Percentiles rank a stretch among this genome's conserved stretches.
These are phyloP conservation scores for Trimorus sp. DNA, from an alignment of 2,888 invertebrate species.

Conservation along the genomic window DNA sequence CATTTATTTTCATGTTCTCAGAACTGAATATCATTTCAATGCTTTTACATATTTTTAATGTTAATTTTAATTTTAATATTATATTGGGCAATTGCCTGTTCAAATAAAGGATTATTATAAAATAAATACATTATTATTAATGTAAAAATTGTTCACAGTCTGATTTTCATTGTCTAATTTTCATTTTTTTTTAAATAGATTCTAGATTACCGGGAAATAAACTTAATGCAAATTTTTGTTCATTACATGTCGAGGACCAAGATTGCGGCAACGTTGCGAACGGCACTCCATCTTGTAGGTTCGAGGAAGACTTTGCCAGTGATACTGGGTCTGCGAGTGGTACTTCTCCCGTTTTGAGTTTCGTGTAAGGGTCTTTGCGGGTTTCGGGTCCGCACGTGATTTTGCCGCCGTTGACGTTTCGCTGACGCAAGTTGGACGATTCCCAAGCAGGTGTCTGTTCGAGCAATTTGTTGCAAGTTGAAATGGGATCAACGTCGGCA, in stretches of 20 bases:
- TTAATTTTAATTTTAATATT: no score
- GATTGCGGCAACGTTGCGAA: constrained; percentile 76
- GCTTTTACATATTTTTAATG: no score
- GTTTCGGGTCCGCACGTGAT: constrained; percentile 63
- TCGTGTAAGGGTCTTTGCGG: constrained; percentile 78
- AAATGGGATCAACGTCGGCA: constrained; percentile 76
- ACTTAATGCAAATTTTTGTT: no score
- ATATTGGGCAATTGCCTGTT: no score
- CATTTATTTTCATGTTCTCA: no score
- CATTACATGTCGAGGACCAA: constrained; percentile 68
- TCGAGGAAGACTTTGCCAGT: constrained; percentile 79
- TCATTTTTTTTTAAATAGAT: no score
- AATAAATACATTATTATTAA: no score
- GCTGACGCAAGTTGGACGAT: constrained; percentile 77
- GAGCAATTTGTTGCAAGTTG: constrained; percentile 69
- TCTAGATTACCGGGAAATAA: no score
- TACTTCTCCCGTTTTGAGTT: constrained; percentile 75
- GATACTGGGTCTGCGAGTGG: constrained; percentile 74
- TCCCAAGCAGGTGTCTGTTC: constrained; percentile 72
- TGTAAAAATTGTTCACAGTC: no score
- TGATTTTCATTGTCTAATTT: no score
- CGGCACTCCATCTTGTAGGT: constrained; percentile 76
- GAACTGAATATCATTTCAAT: no score
- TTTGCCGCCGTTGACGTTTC: constrained; percentile 74
- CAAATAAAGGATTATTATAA: no score